Base-by-base conservation (phyloP, 2,888 invertebrate genomes). In the Watsonalla binaria region DNA sequence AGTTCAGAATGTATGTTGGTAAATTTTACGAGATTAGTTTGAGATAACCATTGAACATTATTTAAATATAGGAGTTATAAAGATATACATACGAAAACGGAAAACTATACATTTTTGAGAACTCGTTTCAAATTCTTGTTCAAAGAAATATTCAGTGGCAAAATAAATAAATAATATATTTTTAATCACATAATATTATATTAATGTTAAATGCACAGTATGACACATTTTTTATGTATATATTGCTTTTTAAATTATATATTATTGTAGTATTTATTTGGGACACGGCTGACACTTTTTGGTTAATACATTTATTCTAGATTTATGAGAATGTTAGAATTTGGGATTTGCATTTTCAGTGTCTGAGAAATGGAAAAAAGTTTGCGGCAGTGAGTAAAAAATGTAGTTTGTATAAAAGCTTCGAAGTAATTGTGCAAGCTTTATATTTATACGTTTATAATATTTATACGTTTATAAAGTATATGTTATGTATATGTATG, bases 301-400 rank as follows among this genome's bases (percentile, higher is more conserved):
- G 65, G 56, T 66, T 68, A 53, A 51, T 62, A 72, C 70, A 63
- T 53, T 56, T 63, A 59, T 67, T 65, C 70, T 74, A 66, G 67
- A 72, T 66, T 75, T 72, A 72, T 82, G 82, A 84, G 82, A 87
- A 86, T 86, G 86, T 83, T 88, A 88, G 89, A 73, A 74, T 84
- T 83, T 88, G 79, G 75, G 72, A 84, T 88, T 49, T 87, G 85
- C 81, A 83, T 89, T 90, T 42, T 88, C 89, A 90, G 88, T 86
- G 85, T 87, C 89, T 82, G 90, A 90, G 64, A 89, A 89, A 79
- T 86, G 88, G 88, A 89, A 89, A 88, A 88, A 86, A 86, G 77
- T 90, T 74, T 90, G 84, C 85, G 90, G 90, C 82, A 90, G 90
- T 90, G 84, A 90, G 90, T 90, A 88, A 86, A 75, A 77, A 74